These are phyloP conservation scores for Panagrolaimus sp. DNA, from an alignment of 1,140 invertebrate species.

Conservation along the genomic window DNA sequence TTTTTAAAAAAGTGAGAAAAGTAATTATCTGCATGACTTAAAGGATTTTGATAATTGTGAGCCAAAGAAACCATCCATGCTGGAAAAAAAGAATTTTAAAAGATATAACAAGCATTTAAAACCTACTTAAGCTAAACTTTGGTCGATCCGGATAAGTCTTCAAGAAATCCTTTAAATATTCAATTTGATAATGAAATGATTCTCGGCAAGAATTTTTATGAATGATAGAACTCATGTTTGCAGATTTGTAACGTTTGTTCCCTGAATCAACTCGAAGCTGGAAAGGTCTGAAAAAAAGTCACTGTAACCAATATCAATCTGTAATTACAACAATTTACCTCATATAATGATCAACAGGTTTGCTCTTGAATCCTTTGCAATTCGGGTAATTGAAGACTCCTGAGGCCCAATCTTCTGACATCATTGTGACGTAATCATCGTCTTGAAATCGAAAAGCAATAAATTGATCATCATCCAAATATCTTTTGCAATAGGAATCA, in stretches of 20 bases:
- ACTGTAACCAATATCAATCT: too few species aligned
- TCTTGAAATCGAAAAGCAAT: too few species aligned
- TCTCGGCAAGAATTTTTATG: neutral
- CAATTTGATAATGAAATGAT: neutral
- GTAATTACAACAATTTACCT: too few species aligned
- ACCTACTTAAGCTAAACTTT: neutral
- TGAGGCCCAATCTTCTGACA: too few species aligned
- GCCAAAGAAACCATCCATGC: neutral
- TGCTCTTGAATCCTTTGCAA: too few species aligned
- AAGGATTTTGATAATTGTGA: neutral
- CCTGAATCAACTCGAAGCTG: neutral
- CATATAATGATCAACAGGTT: too few species aligned
- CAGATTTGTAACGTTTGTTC: neutral
- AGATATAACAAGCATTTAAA: too few species aligned
- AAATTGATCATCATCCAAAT: constrained; percentile 1
- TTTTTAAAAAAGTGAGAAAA: constrained; percentile 26
- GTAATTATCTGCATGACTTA: constrained; percentile 25
- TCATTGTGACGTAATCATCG: too few species aligned
- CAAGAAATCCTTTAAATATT: neutral
- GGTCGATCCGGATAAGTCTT: neutral
- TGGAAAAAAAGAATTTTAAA: too few species aligned
- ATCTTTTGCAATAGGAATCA: neutral
- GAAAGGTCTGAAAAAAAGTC: neutral
- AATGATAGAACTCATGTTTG: too few species aligned
- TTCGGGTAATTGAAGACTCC: neutral